Evolutionary conservation across 1,140 invertebrate genomes (phyloP), one percentile per base, ranked within the genome.

Genomic region (roundworm (Caenorhabditis elegans)): DNA sequence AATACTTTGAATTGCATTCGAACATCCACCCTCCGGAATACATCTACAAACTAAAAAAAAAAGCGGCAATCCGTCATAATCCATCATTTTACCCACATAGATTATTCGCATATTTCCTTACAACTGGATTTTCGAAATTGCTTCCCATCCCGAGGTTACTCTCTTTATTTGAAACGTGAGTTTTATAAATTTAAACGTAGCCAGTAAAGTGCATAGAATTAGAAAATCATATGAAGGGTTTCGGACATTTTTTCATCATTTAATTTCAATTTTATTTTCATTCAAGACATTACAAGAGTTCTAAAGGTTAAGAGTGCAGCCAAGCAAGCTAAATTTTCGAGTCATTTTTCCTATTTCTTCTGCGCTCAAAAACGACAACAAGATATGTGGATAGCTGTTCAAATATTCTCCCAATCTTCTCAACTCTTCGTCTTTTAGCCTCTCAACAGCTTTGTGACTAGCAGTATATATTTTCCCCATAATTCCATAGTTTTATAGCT

Each of bases 321-420:
- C n/a, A n/a, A n/a, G n/a, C n/a, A n/a, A n/a, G n/a, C n/a, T n/a
- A n/a, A n/a, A n/a, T n/a, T n/a, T n/a, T n/a, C n/a, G n/a, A n/a
- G n/a, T 34, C 17, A 43, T n/a, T 8, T 15, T 2, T 11, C n/a
- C 11, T 70, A 22, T 22, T 43, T 43, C 34, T 31, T 5, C 24
- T 22, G 19, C 13, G 2, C 4, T 24, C n/a, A 43, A 19, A 53
- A 60, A 17, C 60, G 60, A 60, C 53, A 60, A 60, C 34, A 24
- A 70, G 17, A 39, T 70, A 24, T 70, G 34, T 70, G 34, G 34
- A 36, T 70, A 70, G 34, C 60, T 70, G 60, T 70, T 70, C 34
- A 70, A 70, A 70, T 70, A 70, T 39, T 39, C 60, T 22, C 5
- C 53, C 31, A 34, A 34, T 70, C 34, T 24, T 70, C 31, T 39